These are phyloP conservation scores for Agrypnia vestita DNA, from an alignment of 1,140 invertebrate species.

Conservation along the genomic window DNA sequence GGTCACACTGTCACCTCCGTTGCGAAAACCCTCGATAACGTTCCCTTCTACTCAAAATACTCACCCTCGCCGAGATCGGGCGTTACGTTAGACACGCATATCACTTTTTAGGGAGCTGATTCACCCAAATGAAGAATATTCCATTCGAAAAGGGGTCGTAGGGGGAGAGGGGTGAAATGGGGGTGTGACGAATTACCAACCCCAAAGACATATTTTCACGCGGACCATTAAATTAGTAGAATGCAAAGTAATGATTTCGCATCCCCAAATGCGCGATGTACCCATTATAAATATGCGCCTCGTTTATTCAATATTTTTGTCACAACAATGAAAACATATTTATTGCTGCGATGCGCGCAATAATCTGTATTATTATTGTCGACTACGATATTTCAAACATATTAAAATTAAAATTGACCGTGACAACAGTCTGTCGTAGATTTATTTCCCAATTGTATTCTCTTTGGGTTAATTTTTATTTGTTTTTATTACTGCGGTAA, in stretches of 20 bases:
- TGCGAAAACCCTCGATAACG: too few species aligned
- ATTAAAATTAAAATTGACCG: too few species aligned
- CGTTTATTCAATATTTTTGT: conserved; percentile 5
- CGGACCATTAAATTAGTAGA: conserved; percentile 32
- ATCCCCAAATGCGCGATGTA: conserved; percentile 3
- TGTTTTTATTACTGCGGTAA: too few species aligned
- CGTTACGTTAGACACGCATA: conserved; percentile 28
- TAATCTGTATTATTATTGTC: too few species aligned
- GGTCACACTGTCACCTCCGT: too few species aligned
- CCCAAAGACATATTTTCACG: conserved; percentile 37
- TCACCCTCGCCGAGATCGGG: neutral
- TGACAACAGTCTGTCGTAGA: too few species aligned
- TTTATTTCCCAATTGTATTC: too few species aligned
- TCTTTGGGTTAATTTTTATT: too few species aligned
- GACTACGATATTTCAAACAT: too few species aligned
- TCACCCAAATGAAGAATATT: conserved; percentile 29
- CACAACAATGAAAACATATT: conserved; percentile 1
- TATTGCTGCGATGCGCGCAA: neutral
- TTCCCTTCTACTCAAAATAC: too few species aligned
- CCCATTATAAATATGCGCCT: neutral
- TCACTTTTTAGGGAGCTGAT: conserved; percentile 24
- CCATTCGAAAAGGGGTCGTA: conserved; percentile 18
- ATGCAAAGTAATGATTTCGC: conserved; percentile 25
- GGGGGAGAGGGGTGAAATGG: neutral
- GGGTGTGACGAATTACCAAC: conserved; percentile 14